A percentile compares a stretch with the other conserved stretches of the same genome.
These are phyloP conservation scores for Gobio occitaniae DNA, from an alignment of 2,797 vertebrate species.

Conservation along the genomic window DNA sequence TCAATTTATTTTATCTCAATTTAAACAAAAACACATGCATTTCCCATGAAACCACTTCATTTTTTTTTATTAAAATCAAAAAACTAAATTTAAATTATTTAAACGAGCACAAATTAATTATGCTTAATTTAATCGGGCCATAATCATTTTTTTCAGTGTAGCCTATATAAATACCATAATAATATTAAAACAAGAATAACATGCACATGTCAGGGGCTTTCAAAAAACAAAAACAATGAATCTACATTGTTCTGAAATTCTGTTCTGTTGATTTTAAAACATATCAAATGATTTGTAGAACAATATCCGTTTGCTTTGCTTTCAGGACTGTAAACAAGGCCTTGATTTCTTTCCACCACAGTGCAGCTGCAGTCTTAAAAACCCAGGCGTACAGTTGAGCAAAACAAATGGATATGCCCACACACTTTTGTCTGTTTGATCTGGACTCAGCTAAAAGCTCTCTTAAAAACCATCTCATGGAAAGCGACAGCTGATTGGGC, in stretches of 20 bases:
- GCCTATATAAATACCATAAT: neutral
- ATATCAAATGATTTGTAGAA: neutral
- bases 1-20: too few relatives aligned
- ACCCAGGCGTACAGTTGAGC: conserved; percentile 7
- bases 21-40: too few relatives aligned
- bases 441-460: conserved; percentile 24
- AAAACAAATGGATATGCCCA: conserved; percentile 47
- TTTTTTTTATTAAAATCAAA: too few relatives aligned
- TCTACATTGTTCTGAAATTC: neutral
- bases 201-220: too few relatives aligned
- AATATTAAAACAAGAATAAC: neutral
- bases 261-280: neutral
- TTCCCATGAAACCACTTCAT: too few relatives aligned
- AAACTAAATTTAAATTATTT: too few relatives aligned
- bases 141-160: too few relatives aligned
- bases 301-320: neutral
- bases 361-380: conserved; percentile 20
- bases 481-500: conserved; percentile 69
- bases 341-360: conserved; percentile 12
- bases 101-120: too few relatives aligned
- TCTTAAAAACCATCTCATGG: conserved; percentile 42
- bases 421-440: conserved; percentile 37
- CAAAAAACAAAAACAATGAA: neutral
- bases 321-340: conserved; percentile 20
- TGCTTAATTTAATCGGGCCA: too few relatives aligned